Evolutionary conservation across 2,888 invertebrate species (phyloP), one percentile per base, ranked within the genome.

Genomic region (Acanthosepion esculentum): DNA sequence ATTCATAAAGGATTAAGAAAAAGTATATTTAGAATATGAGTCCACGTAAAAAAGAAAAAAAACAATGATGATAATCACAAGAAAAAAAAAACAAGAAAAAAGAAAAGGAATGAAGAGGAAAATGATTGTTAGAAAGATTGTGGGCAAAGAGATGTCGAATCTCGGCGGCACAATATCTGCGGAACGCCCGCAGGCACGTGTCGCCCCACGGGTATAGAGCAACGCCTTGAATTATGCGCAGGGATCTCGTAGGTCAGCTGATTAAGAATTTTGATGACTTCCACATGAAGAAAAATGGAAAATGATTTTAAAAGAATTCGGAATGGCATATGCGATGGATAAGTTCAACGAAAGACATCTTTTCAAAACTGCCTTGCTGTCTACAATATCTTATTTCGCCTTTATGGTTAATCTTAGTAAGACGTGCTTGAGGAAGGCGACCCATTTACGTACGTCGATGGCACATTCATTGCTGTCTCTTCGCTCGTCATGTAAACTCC

Each of bases 201-300:
- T 78, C 78, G 78, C 78, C 78, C 78, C 78, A 78, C 78, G n/a
- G 78, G 78, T n/a, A 78, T 33, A n/a, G 78, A 78, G 78, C 78
- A 78, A 78, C 78, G 78, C 78, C 78, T 41, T 78, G n/a, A 15
- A 78, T 78, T 78, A 78, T 33, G n/a, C 78, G n/a, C 1, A n/a
- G 78, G 78, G n/a, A 59, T 59, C 23, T 78, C n/a, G n/a, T n/a
- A n/a, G 78, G 78, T 78, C 78, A 78, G 78, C 78, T 78, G 78
- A 78, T 78, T 78, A 78, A 78, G 78, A 78, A 78, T 78, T 78
- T 78, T 78, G 78, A 78, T 78, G 78, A n/a, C 33, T 78, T 78
- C 78, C 78, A 78, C 78, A 78, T 78, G 78, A n/a, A 18, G 78
- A 33, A 78, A n/a, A 78, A 78, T 78, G 78, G 78, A 78, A 78